These are phyloP conservation scores for Hyposoter didymator DNA, from an alignment of 2,888 invertebrate species.

Conservation along the genomic window DNA sequence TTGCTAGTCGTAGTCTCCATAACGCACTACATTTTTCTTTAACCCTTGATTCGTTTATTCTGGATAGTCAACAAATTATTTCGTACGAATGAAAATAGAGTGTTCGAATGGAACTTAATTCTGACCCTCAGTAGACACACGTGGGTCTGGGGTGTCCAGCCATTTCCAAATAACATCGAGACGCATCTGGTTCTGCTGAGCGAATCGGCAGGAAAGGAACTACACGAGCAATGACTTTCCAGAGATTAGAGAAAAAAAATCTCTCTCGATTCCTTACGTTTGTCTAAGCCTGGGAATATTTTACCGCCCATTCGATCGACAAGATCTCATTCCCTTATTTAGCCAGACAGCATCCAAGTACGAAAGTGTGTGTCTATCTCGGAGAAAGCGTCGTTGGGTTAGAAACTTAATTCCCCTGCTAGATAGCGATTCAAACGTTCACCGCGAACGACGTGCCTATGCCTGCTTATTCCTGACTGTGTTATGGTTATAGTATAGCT, in stretches of 20 bases:
- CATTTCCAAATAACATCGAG: background rate
- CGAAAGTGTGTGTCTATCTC: conserved; percentile 11
- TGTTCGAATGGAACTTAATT: background rate
- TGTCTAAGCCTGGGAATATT: conserved; percentile 18
- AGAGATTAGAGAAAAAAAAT: background rate
- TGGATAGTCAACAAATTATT: background rate
- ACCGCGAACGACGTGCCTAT: conserved; percentile 45
- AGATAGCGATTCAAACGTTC: conserved; percentile 37
- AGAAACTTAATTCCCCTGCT: conserved; percentile 40
- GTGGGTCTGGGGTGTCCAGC: too few species aligned
- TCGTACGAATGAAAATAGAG: background rate
- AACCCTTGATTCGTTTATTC: background rate
- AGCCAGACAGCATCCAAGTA: conserved; percentile 25
- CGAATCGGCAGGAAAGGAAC: conserved; percentile 7
- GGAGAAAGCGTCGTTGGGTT: background rate
- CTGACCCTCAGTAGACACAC: too few species aligned
- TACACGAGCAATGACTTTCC: conserved; percentile 23
- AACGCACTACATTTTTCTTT: background rate
- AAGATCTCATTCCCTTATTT: conserved; percentile 32
- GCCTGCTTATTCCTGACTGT: conserved; percentile 41
- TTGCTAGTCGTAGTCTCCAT: background rate
- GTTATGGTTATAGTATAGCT: conserved; percentile 53
- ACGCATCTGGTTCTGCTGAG: conserved; percentile 22
- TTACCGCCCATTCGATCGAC: conserved; percentile 19
- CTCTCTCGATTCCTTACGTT: conserved; percentile 2